Evolutionary conservation across 2,113 vertebrate genomes (phyloP), one percentile per base, ranked within the genome.

Genomic region (Ictalurus furcatus): DNA sequence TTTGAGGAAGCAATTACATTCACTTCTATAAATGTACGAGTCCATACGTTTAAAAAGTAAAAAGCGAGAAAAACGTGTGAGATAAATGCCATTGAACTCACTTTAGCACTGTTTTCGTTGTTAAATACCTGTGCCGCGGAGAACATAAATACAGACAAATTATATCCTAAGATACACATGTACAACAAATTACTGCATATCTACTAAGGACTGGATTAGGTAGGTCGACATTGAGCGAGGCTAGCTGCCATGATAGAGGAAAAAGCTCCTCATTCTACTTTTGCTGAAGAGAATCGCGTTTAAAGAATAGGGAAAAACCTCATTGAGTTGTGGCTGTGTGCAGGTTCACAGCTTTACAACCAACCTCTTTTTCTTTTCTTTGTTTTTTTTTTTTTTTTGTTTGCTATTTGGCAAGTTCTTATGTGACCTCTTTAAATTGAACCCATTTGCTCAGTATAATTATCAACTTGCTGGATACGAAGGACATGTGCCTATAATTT

Each of bases 171-270:
- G 96, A 96, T 97, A 96, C 97, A 97, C 95, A 85, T 96, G 96
- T 96, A 97, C 97, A 96, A 97, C 96, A 95, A 96, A 97, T 98
- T 95, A 97, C 97, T 96, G 96, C 96, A 97, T 96, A 94, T 96
- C 96, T 97, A 97, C 95, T 96, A 94, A 97, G 94, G 91, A 96
- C 94, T 93, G 96, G 95, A 95, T 95, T 91, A 94, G 96, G 94
- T 91, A 94, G 95, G 95, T 96, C 92, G 69, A 95, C 94, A 92
- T 92, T 95, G 95, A 93, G 95, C 95, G 95, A 93, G 95, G 96
- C 94, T 98, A 97, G 97, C 97, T 98, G 97, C 97, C 97, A 95
- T 95, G 96, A 95, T 96, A 94, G 93, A 95, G 94, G 95, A 96
- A 95, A 95, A 94, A 94, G 95, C 94, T 96, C 95, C 94, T 94